Percentiles rank a stretch among this genome's conserved stretches.
phyloP scores from a whole-genome alignment of 1,140 invertebrate species.

The Macrobrachium rosenbergii region DNA sequence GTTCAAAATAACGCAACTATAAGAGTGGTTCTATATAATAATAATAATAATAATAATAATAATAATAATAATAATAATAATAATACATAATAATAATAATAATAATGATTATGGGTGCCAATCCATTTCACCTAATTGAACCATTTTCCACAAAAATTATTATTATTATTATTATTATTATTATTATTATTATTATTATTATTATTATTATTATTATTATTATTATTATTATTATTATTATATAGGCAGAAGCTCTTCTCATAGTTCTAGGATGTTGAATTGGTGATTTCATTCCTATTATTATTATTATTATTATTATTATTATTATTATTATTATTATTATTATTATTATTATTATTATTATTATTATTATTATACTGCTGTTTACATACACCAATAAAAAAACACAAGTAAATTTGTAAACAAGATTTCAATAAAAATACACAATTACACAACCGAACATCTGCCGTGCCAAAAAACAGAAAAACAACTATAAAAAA shows the following conservation, averaged over 20 bases:
- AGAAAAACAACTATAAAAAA: too few relatives aligned
- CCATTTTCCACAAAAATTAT: too few relatives aligned
- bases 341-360: not conserved
- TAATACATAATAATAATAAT: conserved; percentile 34
- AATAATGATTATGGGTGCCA: conserved; percentile 26
- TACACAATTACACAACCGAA: not conserved
- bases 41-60: not conserved
- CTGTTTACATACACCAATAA: not conserved
- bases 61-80: conserved; percentile 13
- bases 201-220: conserved; percentile 26
- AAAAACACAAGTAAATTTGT: too few relatives aligned
- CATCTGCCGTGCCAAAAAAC: not conserved
- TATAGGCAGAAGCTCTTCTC: too few relatives aligned
- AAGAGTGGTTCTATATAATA: too few relatives aligned
- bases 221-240: not conserved
- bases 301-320: not conserved
- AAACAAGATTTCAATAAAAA: not conserved
- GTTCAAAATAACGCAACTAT: too few relatives aligned
- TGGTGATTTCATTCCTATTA: not conserved
- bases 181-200: conserved; percentile 47
- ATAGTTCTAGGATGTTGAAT: not conserved
- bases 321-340: not conserved
- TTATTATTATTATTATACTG: not conserved
- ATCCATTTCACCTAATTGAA: not conserved
- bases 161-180: conserved; percentile 51